Conservation (phyloP, 2,113 vertebrate genomes). For the Hemibagrus wyckioides region DNA sequence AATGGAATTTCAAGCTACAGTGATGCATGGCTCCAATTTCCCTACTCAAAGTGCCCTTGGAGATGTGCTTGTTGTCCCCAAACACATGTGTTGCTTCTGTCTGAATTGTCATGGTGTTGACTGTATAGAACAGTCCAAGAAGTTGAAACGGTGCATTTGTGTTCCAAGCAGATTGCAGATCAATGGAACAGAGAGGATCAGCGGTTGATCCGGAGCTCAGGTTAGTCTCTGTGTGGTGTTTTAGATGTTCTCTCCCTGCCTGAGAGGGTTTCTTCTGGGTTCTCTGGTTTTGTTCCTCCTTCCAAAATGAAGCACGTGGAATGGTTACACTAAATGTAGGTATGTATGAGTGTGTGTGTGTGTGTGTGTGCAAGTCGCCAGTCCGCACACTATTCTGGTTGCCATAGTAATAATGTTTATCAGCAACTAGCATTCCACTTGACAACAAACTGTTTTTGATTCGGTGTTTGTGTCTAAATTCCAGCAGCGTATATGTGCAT, state of each 20-base stretch:
- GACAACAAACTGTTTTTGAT: no score
- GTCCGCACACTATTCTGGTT: no score
- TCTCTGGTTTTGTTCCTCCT: not conserved
- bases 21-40: conserved; percentile 70
- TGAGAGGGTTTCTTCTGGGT: not conserved
- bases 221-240: not conserved
- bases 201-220: not conserved
- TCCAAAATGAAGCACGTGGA: not conserved
- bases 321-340: not conserved
- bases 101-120: not conserved
- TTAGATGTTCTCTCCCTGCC: not conserved
- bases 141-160: not conserved
- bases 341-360: not conserved
- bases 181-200: not conserved
- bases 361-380: not conserved
- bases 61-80: conserved; percentile 6
- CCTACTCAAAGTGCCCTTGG: conserved; percentile 29
- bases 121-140: not conserved
- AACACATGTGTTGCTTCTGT: not conserved
- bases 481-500: no score
- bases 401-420: no score
- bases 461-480: no score
- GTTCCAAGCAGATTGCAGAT: not conserved
- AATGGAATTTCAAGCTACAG: conserved; percentile 68
- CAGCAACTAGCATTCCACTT: no score